Evolutionary conservation across 2,888 invertebrate species (phyloP).

Genomic region (Nudaria mundana): DNA sequence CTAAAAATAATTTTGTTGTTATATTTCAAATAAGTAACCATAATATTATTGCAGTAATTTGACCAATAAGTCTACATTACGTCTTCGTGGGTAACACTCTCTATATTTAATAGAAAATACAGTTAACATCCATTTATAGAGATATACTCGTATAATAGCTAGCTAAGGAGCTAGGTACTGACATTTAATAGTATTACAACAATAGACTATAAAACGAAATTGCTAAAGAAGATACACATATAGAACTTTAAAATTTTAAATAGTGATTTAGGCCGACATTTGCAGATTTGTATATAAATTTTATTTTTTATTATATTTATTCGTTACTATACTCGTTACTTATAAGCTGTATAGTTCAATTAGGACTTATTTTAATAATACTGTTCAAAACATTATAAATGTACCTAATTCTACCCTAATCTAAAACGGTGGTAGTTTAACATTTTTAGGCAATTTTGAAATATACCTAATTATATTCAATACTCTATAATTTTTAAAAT

Average conservation of each 20-base stretch:
- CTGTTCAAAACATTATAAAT: too few species aligned
- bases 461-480: slow-evolving; percentile 8
- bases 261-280: background rate
- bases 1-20: too few species aligned
- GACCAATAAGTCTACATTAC: too few species aligned
- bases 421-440: too few species aligned
- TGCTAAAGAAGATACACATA: background rate
- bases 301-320: slow-evolving; percentile 2
- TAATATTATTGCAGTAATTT: too few species aligned
- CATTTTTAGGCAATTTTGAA: too few species aligned
- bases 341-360: slow-evolving; percentile 22
- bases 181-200: too few species aligned
- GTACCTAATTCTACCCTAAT: too few species aligned
- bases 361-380: slow-evolving; percentile 51
- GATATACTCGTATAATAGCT: slow-evolving; percentile 10
- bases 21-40: too few species aligned
- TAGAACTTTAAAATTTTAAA: background rate
- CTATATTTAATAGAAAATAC: slow-evolving; percentile 22
- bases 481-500: slow-evolving; percentile 11
- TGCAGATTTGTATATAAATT: background rate
- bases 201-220: background rate
- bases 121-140: slow-evolving; percentile 6
- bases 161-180: slow-evolving; percentile 10
- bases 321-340: slow-evolving; percentile 4
- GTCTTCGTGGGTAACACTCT: too few species aligned